Evolutionary conservation across 2,888 invertebrate species (phyloP), one percentile per base, ranked within the genome.

Genomic region (Platerodrilus igneus): DNA sequence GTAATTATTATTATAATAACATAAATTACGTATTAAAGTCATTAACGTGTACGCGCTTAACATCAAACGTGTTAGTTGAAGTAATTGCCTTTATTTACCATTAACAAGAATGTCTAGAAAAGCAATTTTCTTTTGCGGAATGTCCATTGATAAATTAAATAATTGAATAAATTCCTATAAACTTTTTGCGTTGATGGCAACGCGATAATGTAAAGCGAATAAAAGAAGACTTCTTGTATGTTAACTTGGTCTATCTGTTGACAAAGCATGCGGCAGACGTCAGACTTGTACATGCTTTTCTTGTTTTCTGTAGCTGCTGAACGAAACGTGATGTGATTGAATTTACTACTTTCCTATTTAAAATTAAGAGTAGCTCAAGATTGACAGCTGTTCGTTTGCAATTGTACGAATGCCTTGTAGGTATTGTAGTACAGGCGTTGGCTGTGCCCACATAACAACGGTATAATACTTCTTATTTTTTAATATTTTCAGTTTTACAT

Each of bases 391-490:
- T 51, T 51, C 47, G 48, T 37, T 45, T 41, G 45, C 50, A 47
- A 45, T 43, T 48, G 49, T 51, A 48, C 43, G 49, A 47, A 51
- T 52, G 47, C 51, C 51, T 51, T 48, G 49, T 35, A n/a, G n/a
- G 43, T 37, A 50, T 55, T 55, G 52, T 52, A 50, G 34, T 47
- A 55, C 41, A n/a, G n/a, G n/a, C n/a, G n/a, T n/a, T n/a, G 34
- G 53, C 55, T 55, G 55, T 53, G 53, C 55, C 55, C 55, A 55
- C 55, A 53, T 53, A 51, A 45, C 41, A 50, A 45, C 45, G 47
- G 48, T 47, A 40, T n/a, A n/a, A n/a, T n/a, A 45, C 43, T 51
- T 23, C 42, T 38, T 32, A 43, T 46, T 49, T 46, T n/a, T 47
- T 49, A 43, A 34, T 34, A 37, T 43, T 34, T 33, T 30, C 25